Evolutionary conservation across 2,113 vertebrate species (phyloP), one percentile per base, ranked within the genome.

Genomic region (Puntigrus tetrazona): DNA sequence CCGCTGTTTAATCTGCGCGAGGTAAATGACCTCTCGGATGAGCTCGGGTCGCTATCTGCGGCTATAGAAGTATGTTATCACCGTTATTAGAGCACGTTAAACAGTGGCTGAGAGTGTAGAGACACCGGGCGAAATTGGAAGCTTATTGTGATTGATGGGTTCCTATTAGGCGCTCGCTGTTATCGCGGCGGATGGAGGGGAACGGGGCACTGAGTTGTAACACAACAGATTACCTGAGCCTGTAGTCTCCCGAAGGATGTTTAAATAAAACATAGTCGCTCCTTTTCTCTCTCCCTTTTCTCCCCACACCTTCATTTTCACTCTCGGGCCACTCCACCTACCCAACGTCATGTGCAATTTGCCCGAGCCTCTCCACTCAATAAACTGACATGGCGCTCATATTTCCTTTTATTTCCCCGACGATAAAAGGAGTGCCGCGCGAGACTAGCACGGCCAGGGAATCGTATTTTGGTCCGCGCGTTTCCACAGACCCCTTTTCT

Each of bases 201-300:
- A 95, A 94, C 95, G 95, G 87, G 94, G 95, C 95, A 96, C 94
- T 96, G 95, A 95, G 94, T 96, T 96, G 96, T 96, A 96, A 96
- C 95, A 96, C 96, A 96, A 96, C 95, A 96, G 95, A 96, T 96
- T 96, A 96, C 95, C 95, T 96, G 95, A 95, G 93, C 95, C 94
- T 94, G 93, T 94, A 95, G 95, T 94, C 87, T 89, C 94, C 93
- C 94, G 94, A 96, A 92, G 93, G 95, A 95, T 96, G 95, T 95
- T 96, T 96, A 96, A 96, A 96, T 96, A 96, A 96, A 96, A 96
- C 96, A 96, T 95, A 96, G 95, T 87, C 79, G 52, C 81, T 84
- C 63, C 65, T 25, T 78, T 61, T 65, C 78, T 82, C 69, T 72
- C 61, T 85, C 77, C 75, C 72, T 78, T 86, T 61, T 75, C 65